Evolutionary conservation across 2,888 invertebrate species (phyloP), one percentile per base, ranked within the genome.

Genomic region (Tubulanus polymorphus): DNA sequence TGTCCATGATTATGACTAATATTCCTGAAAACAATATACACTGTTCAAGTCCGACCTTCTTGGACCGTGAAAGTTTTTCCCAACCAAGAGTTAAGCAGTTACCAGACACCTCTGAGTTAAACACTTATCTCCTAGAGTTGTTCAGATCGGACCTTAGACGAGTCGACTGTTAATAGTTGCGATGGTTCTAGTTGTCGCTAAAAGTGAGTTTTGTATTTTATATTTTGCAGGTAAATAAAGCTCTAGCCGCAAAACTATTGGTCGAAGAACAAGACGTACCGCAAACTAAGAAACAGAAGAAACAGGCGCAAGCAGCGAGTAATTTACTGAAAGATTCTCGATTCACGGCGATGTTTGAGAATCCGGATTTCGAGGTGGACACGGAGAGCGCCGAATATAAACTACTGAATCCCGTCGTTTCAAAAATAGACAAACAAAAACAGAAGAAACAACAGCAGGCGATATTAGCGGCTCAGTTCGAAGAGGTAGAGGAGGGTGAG

Each of bases 351-450:
- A 80, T 99, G 75, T 99, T 99, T 79, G 87, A 86, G 67, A 91
- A 97, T 81, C 88, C 92, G 12, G 92, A 94, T 73, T 97, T 91
- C 79, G 88, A 93, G 80, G 88, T 96, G 54, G 90, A 95, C 75
- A 88, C 86, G 68, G 86, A 86, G 72, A 87, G 90, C 49, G 91
- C 92, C 69, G 93, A 94, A 74, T 97, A 86, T 77, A 84, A 68
- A 52, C 82, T 95, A 58, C 81, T 94, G 23, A 93, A 94, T 78
- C 94, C 94, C 23, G 91, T 93, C 3, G 82, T 95, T 35, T 88
- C 91, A 30, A 87, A 90, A 66, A 77, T 92, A 51, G 89, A 90
- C 65, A 90, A 87, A 73, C 62, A 66, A 25, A 67, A 67, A 54
- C 61, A 64, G 60, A 74, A 71, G 51, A 64, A 65, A 56, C 37